These are phyloP conservation scores for Enteromius radiatus DNA, from an alignment of 2,797 vertebrate species.

Conservation along the genomic window DNA sequence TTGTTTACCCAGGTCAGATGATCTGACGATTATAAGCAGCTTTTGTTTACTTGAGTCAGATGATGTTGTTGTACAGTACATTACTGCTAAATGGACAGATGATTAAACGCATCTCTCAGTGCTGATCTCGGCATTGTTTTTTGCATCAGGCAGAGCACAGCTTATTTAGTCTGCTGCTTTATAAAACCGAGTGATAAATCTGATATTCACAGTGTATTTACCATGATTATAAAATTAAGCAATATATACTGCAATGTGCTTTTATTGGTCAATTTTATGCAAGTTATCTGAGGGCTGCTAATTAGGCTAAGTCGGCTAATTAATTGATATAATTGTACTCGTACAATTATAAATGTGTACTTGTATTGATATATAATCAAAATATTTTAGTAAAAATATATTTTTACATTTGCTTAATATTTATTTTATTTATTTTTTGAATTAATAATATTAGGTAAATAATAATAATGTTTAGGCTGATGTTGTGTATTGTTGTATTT, in stretches of 20 bases:
- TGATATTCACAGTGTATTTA: background rate
- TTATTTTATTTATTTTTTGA: background rate
- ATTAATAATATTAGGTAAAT: background rate
- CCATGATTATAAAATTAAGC: background rate
- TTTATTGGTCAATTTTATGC: background rate
- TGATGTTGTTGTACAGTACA: constrained; percentile 22
- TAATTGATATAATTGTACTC: background rate
- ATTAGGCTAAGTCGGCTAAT: background rate
- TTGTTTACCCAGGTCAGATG: constrained; percentile 41
- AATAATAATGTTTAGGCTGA: background rate
- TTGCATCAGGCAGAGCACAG: background rate
- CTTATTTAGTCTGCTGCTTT: background rate
- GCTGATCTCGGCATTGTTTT: background rate
- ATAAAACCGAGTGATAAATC: background rate
- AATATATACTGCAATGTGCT: background rate
- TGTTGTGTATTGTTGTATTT: background rate
- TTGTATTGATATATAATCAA: background rate
- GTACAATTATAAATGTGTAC: background rate
- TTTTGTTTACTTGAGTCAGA: constrained; percentile 33
- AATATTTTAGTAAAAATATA: background rate
- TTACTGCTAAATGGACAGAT: constrained; percentile 17
- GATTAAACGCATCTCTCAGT: constrained; percentile 10
- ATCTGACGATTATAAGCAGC: constrained; percentile 35
- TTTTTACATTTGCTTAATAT: background rate
- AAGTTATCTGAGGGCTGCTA: background rate